These are phyloP conservation scores for Zaprionus tsacasi DNA, from an alignment of 1,140 invertebrate genomes.

Conservation along the genomic window DNA sequence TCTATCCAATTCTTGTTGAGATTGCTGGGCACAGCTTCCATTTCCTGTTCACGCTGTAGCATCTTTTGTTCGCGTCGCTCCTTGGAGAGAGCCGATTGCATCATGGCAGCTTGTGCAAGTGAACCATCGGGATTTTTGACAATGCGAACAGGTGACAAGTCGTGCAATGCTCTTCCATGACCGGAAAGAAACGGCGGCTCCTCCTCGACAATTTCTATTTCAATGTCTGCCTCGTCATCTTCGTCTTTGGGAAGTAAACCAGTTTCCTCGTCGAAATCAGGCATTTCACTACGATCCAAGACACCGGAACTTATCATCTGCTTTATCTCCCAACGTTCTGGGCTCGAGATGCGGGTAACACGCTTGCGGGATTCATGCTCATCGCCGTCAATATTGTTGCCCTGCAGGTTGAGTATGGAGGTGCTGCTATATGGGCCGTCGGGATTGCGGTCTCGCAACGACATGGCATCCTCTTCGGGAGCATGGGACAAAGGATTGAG, in stretches of 20 bases:
- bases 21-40: conserved; percentile 92
- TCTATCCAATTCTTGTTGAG: conserved; percentile 98
- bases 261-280: conserved; percentile 96
- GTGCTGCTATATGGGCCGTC: conserved; percentile 88
- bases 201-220: conserved; percentile 99
- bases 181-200: conserved; percentile 98
- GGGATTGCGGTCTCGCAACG: conserved; percentile 92
- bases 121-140: conserved; percentile 99
- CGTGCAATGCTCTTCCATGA: conserved; percentile 94
- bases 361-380: conserved; percentile 91
- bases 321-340: conserved; percentile 96
- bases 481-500: conserved; percentile 93
- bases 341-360: conserved; percentile 97
- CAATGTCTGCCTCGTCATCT: conserved; percentile 98
- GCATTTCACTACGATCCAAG: conserved; percentile 93
- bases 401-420: conserved; percentile 88
- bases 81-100: conserved; percentile 99
- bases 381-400: conserved; percentile 89
- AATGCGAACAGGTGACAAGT: conserved; percentile 97
- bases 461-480: conserved; percentile 86
- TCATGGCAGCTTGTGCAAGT: conserved; percentile 99
- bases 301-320: conserved; percentile 94
- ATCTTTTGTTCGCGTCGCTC: conserved; percentile 97
- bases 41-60: conserved; percentile 95
- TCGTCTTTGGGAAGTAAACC: conserved; percentile 93